Conservation (phyloP, 2,113 vertebrate genomes). For the Nothobranchius kuhntae region DNA sequence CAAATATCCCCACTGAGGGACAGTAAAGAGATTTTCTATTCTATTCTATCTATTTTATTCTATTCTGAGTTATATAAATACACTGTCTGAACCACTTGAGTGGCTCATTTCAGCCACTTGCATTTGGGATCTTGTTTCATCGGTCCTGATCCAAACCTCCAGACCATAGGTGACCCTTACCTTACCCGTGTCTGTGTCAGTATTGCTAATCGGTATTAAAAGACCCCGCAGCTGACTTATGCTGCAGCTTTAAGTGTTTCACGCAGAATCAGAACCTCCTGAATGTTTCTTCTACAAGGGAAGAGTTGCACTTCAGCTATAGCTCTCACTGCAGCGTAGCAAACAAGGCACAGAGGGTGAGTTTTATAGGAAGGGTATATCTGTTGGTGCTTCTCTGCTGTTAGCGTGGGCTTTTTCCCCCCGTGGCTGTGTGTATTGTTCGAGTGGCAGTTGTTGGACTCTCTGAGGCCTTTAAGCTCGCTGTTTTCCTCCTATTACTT, state of each 20-base stretch:
- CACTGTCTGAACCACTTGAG: too few species aligned
- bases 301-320: background rate
- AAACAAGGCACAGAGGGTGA: constrained; percentile 35
- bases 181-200: too few species aligned
- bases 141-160: too few species aligned
- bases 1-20: too few species aligned
- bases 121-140: too few species aligned
- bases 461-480: constrained; percentile 61
- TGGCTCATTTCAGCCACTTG: too few species aligned
- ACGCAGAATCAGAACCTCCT: background rate
- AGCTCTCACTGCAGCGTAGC: constrained; percentile 13
- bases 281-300: background rate
- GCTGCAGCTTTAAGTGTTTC: background rate
- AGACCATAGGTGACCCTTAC: too few species aligned
- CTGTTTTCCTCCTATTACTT: constrained; percentile 60
- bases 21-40: too few species aligned
- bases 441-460: constrained; percentile 63
- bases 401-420: constrained; percentile 38
- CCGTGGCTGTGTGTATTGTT: constrained; percentile 46
- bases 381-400: constrained; percentile 36
- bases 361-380: constrained; percentile 37
- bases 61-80: background rate
- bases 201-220: too few species aligned
- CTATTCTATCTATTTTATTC: background rate
- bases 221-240: background rate